phyloP scores from a whole-genome alignment of 1,140 invertebrate genomes.

The Temnothorax longispinosus region DNA sequence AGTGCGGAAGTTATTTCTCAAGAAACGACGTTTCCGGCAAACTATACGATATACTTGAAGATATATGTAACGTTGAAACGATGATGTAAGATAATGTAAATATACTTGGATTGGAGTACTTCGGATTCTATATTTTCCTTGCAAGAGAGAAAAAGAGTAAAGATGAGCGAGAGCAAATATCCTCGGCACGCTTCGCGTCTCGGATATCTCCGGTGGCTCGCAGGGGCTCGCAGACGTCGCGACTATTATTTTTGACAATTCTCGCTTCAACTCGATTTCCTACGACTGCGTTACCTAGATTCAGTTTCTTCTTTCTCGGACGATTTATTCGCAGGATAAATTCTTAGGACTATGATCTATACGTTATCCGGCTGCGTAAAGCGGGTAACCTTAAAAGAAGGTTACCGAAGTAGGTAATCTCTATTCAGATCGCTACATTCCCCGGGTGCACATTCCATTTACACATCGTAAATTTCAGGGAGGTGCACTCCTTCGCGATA shows the following conservation, averaged over 20 bases:
- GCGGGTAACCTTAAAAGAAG: conserved; percentile 60
- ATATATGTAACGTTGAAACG: neutral
- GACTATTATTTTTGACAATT: conserved; percentile 24
- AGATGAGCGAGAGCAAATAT: neutral
- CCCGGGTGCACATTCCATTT: conserved; percentile 64
- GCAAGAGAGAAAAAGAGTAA: neutral
- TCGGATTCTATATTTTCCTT: neutral
- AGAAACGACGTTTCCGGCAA: neutral
- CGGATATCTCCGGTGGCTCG: neutral
- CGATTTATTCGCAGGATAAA: conserved; percentile 54
- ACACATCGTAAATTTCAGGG: conserved; percentile 63
- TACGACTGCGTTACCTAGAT: neutral
- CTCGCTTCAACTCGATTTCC: conserved; percentile 21
- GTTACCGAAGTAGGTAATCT: conserved; percentile 63
- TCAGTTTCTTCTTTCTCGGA: neutral
- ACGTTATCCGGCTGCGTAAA: conserved; percentile 51
- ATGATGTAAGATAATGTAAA: neutral
- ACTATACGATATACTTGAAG: neutral
- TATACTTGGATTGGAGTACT: no score
- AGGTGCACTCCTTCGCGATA: conserved; percentile 6
- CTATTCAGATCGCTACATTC: conserved; percentile 65
- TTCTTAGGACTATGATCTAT: conserved; percentile 56
- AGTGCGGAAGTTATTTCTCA: neutral
- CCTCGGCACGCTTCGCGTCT: neutral
- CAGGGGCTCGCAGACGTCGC: neutral